These are phyloP conservation scores for Acanthococcus lagerstroemiae DNA, from an alignment of 2,888 invertebrate genomes.

Conservation along the genomic window DNA sequence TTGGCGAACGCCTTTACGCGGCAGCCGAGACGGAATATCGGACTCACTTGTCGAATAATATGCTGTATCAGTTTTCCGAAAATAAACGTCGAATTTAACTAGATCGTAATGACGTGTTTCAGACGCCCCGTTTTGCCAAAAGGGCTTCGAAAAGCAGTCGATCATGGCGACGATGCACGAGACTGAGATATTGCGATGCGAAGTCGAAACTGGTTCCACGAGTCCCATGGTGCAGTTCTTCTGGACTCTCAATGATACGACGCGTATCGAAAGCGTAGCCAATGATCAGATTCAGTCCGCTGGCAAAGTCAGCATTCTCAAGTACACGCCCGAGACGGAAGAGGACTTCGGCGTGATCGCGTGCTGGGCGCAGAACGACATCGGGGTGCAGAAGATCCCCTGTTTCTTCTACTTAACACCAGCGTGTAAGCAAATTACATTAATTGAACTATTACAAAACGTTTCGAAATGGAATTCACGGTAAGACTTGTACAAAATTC, in stretches of 20 bases:
- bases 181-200: constrained; percentile 63
- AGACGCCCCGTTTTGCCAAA: constrained; percentile 70
- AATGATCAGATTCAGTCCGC: constrained; percentile 48
- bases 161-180: constrained; percentile 65
- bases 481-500: too few relatives aligned
- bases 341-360: constrained; percentile 70
- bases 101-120: too few relatives aligned
- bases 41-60: too few relatives aligned
- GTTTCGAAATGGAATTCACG: too few relatives aligned
- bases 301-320: constrained; percentile 47
- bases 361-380: constrained; percentile 77
- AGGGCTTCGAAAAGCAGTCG: constrained; percentile 58
- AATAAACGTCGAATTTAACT: too few relatives aligned
- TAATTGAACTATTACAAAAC: too few relatives aligned
- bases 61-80: too few relatives aligned
- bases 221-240: constrained; percentile 58
- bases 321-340: constrained; percentile 48
- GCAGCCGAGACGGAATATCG: too few relatives aligned
- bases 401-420: constrained; percentile 72
- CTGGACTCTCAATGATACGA: constrained; percentile 75
- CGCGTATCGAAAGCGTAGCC: constrained; percentile 61
- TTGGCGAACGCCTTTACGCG: too few relatives aligned
- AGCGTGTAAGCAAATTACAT: constrained; percentile 70
- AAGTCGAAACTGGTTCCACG: constrained; percentile 68
- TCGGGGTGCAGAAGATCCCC: constrained; percentile 69